A percentile compares a stretch with the other conserved stretches of the same genome.
Evolutionary conservation across 2,113 vertebrate species (phyloP).

Genomic region (Eclectus roratus): DNA sequence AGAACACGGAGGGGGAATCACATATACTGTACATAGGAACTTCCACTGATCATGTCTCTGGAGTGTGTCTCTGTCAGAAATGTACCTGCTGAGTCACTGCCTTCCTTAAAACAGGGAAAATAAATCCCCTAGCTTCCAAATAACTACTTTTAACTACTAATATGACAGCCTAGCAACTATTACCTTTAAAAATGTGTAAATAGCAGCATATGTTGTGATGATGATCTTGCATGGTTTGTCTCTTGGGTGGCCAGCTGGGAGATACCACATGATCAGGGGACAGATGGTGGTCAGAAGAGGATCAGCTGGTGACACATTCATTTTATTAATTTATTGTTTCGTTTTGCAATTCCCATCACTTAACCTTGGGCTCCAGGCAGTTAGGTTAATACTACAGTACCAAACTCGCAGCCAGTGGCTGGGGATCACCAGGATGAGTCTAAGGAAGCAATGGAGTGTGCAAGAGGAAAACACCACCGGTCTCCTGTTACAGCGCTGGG

Average conservation of each 20-base stretch:
- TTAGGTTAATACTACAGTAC: background rate
- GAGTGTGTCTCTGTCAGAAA: background rate
- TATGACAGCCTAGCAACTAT: conserved; percentile 50
- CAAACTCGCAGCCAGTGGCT: background rate
- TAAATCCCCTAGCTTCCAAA: background rate
- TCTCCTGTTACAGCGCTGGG: background rate
- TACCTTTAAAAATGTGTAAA: conserved; percentile 66
- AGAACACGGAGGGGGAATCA: background rate
- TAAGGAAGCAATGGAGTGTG: background rate
- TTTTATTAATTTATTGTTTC: conserved; percentile 60
- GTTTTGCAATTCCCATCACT: conserved; percentile 29
- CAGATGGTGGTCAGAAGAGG: conserved; percentile 70
- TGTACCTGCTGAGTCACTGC: conserved; percentile 55
- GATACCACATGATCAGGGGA: conserved; percentile 63
- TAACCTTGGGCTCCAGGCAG: conserved; percentile 22
- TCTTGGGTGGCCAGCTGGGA: conserved; percentile 66
- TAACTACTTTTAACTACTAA: conserved; percentile 36
- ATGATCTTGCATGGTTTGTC: conserved; percentile 53
- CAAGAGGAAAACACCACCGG: fast-evolving
- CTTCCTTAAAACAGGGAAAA: background rate
- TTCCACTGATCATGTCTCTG: background rate
- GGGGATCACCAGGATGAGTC: background rate
- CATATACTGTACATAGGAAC: background rate
- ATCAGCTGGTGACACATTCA: conserved; percentile 62
- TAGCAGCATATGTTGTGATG: conserved; percentile 61